These are phyloP conservation scores for Gavia stellata DNA, from an alignment of 2,113 vertebrate genomes.

Conservation along the genomic window DNA sequence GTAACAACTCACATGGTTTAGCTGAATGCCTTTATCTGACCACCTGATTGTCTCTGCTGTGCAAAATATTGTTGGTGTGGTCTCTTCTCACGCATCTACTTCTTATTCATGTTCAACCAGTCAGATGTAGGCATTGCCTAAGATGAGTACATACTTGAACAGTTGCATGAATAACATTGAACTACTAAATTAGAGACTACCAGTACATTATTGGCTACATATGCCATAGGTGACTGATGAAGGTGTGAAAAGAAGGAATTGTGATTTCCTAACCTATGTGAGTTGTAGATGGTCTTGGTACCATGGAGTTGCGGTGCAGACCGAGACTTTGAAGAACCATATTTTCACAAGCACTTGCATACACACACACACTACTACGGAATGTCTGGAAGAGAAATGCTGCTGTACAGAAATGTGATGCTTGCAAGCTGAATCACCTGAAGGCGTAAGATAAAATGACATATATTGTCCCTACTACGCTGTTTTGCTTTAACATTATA, in stretches of 20 bases:
- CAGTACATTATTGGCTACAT: background rate
- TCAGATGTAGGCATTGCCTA: background rate
- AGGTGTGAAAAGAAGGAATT: background rate
- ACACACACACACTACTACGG: fast-evolving
- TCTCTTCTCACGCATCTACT: background rate
- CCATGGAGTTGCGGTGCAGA: background rate
- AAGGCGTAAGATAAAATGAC: background rate
- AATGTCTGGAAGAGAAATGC: background rate
- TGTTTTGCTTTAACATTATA: background rate
- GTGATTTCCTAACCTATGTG: background rate
- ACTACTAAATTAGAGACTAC: background rate
- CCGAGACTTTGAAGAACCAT: background rate
- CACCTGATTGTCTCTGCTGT: background rate
- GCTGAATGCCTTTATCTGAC: background rate
- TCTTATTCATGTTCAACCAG: background rate
- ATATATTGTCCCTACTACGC: background rate
- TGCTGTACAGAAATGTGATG: background rate
- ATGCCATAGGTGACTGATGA: background rate
- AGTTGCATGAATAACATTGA: background rate
- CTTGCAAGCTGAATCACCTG: background rate
- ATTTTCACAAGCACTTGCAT: background rate
- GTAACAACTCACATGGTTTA: background rate
- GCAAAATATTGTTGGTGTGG: background rate
- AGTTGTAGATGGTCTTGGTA: background rate
- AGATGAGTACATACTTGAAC: background rate